These are phyloP conservation scores for Coregonus suidteri DNA, from an alignment of 2,797 vertebrate genomes.

Conservation along the genomic window DNA sequence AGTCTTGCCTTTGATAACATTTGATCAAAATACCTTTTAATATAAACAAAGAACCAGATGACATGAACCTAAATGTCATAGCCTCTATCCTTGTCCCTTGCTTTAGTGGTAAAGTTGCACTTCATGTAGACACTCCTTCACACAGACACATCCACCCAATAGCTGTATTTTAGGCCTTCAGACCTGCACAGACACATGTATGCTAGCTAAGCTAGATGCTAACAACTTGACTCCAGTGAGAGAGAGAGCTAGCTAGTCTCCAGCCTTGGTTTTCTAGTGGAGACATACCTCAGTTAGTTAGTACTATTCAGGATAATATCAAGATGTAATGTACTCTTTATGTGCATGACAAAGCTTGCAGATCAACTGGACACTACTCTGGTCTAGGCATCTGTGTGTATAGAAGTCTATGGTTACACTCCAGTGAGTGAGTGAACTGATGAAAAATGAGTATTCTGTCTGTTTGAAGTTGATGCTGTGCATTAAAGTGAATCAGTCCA, in stretches of 20 bases:
- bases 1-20: slow-evolving; percentile 23
- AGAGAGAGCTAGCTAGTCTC: neutral
- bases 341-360: neutral
- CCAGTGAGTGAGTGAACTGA: neutral
- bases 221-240: neutral
- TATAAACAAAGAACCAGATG: slow-evolving; percentile 27
- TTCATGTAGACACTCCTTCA: neutral
- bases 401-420: neutral
- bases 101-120: neutral
- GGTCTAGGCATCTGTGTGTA: neutral
- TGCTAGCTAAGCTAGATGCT: slow-evolving; percentile 9
- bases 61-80: slow-evolving; percentile 42
- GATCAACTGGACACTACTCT: neutral
- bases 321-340: slow-evolving; percentile 29
- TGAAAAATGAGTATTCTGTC: slow-evolving; percentile 7
- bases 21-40: neutral
- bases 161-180: neutral
- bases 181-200: neutral
- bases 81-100: slow-evolving; percentile 1
- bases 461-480: slow-evolving; percentile 22
- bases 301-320: slow-evolving; percentile 50
- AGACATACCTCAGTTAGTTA: slow-evolving; percentile 48
- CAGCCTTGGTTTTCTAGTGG: neutral
- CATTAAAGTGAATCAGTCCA: slow-evolving; percentile 23
- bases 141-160: neutral